Evolutionary conservation across 2,113 vertebrate genomes (phyloP), one percentile per base, ranked within the genome.

Genomic region (rat (Rattus norvegicus)): DNA sequence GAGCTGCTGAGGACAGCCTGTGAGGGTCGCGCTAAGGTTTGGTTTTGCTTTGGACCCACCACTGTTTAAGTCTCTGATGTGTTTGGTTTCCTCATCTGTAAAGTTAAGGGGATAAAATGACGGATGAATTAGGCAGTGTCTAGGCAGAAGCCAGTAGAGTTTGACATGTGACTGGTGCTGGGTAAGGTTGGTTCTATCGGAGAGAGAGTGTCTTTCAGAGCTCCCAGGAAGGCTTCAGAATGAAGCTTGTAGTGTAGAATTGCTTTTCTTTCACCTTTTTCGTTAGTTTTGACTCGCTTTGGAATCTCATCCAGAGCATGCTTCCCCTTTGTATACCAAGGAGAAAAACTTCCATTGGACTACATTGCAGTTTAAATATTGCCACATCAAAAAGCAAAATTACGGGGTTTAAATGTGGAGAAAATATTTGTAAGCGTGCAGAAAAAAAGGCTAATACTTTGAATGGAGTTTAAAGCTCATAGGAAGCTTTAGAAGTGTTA

Each of bases 21-120:
- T 56, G 12, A 17, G 61, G 19, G 13, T 49, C 8, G 4, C 30
- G 28, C 47, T 49, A 1, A 77, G 26, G 47, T 20, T 22, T 73
- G n/a, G 17, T 86, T 94, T 95, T 61, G 12, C 80, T 81, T 85
- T 76, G 93, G 20, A 10, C 61, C 67, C 67, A 81, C 36, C 3
- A 73, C 36, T 69, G 2, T 26, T 88, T 91, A 92, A 47, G 30
- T 84, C 36, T 90, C 26, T 84, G 43, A 86, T 91, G 90, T 90
- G 54, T 96, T 91, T 36, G 52, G 33, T 91, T 87, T 97, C 28
- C 17, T 92, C 7, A 13, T 88, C 49, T 79, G 0, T 93, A 80
- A 79, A 94, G 54, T 43, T 88, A 47, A 90, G 88, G 61, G 91
- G 6, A 39, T 73, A 89, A 92, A 95, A n/a, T 96, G 80, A 96